Percentiles rank a stretch among this genome's conserved stretches.
Evolutionary conservation across 2,797 vertebrate genomes (phyloP).

Genomic region (Vespertilio murinus): DNA sequence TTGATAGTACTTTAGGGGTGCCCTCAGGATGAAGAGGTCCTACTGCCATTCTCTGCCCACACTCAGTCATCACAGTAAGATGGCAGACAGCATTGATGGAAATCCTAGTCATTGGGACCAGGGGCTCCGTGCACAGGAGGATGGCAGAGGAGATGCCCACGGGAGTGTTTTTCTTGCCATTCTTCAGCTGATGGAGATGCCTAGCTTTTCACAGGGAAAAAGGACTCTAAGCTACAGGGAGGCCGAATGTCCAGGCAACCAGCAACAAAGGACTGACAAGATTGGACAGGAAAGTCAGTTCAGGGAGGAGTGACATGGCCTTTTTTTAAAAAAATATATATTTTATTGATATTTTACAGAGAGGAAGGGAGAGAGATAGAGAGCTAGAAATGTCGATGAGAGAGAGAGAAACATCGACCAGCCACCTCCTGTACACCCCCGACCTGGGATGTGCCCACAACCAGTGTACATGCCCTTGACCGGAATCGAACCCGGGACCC

Average conservation of each 20-base stretch:
- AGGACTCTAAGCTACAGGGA: neutral
- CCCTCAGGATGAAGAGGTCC: neutral
- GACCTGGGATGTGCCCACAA: no score
- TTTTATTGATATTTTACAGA: no score
- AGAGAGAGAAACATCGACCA: no score
- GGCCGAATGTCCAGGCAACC: neutral
- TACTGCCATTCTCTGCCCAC: neutral
- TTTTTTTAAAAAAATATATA: neutral
- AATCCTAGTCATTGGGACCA: neutral
- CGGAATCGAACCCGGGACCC: no score
- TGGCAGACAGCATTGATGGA: neutral
- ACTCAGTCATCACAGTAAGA: neutral
- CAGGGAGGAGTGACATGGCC: neutral
- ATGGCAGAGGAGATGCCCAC: no score
- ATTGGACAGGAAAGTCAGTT: neutral
- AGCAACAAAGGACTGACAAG: neutral
- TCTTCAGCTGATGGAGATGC: neutral
- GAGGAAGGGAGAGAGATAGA: no score
- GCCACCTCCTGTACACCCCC: no score
- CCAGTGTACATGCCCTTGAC: no score
- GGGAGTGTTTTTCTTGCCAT: neutral
- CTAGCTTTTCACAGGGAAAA: neutral
- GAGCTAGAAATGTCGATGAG: no score
- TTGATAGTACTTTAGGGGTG: neutral
- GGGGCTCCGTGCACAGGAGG: neutral